phyloP scores from a whole-genome alignment of 2,888 invertebrate species.

The Ceramica pisi region DNA sequence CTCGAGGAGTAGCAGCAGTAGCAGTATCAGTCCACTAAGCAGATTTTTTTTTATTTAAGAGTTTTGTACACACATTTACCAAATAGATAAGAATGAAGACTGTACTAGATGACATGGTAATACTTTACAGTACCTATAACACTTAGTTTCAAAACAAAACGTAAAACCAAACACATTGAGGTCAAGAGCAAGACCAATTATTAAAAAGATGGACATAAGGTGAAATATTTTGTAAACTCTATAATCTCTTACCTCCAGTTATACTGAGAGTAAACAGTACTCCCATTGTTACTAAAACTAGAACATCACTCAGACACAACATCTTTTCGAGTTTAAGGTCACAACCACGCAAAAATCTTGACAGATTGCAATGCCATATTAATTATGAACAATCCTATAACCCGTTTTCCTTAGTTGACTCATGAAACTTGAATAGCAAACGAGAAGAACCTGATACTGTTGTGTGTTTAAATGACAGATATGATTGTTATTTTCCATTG shows the following conservation, averaged over 20 bases:
- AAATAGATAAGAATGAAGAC: too few relatives aligned
- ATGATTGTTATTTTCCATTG: slow-evolving; percentile 55
- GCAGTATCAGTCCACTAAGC: too few relatives aligned
- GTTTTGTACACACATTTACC: background rate
- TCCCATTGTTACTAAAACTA: slow-evolving; percentile 54
- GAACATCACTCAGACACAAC: slow-evolving; percentile 53
- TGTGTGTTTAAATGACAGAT: slow-evolving; percentile 25
- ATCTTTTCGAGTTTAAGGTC: slow-evolving; percentile 17
- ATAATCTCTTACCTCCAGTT: slow-evolving; percentile 42
- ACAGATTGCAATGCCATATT: slow-evolving; percentile 22
- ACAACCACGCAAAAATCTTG: slow-evolving; percentile 13
- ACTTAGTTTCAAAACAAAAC: background rate
- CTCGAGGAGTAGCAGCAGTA: too few relatives aligned
- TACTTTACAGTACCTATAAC: background rate
- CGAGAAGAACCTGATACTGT: slow-evolving; percentile 16
- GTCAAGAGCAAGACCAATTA: background rate
- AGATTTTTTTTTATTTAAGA: background rate
- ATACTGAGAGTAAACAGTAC: slow-evolving; percentile 50
- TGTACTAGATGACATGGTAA: too few relatives aligned
- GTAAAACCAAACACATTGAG: too few relatives aligned
- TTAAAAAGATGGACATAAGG: background rate
- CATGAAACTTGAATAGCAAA: slow-evolving; percentile 50
- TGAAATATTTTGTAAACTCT: background rate
- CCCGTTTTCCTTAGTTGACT: slow-evolving; percentile 48
- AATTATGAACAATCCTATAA: slow-evolving; percentile 36